These are phyloP conservation scores for Noctua janthe DNA, from an alignment of 2,888 invertebrate genomes.

Conservation along the genomic window DNA sequence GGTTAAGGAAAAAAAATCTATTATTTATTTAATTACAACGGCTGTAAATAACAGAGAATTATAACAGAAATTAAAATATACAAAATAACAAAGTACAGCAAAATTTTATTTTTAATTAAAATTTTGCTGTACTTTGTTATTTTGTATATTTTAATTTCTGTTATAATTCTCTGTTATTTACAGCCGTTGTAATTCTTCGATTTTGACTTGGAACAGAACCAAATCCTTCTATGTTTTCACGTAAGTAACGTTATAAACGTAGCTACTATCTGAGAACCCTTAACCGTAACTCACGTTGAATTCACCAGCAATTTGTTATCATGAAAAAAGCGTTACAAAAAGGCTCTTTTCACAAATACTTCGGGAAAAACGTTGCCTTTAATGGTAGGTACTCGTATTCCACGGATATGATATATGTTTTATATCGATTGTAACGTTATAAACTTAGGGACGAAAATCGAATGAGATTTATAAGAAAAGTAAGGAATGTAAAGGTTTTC, in stretches of 20 bases:
- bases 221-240: not conserved
- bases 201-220: not conserved
- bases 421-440: not conserved
- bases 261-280: slow-evolving; percentile 5
- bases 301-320: slow-evolving; percentile 39
- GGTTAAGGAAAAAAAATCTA: too few relatives aligned
- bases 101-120: too few relatives aligned
- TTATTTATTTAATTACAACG: too few relatives aligned
- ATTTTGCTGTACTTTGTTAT: too few relatives aligned
- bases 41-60: too few relatives aligned
- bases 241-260: slow-evolving; percentile 1
- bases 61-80: too few relatives aligned
- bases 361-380: not conserved
- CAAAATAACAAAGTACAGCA: too few relatives aligned
- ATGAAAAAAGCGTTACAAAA: slow-evolving; percentile 45
- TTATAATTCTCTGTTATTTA: too few relatives aligned
- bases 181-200: too few relatives aligned
- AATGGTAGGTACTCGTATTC: slow-evolving; percentile 13
- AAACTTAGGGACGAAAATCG: not conserved
- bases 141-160: too few relatives aligned
- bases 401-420: not conserved
- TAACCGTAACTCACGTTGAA: slow-evolving; percentile 30
- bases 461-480: not conserved
- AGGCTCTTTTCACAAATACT: slow-evolving; percentile 20
- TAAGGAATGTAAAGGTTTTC: too few relatives aligned